Base-by-base conservation (phyloP, 1,140 invertebrate genomes). In the Trichonephila clavipes region DNA sequence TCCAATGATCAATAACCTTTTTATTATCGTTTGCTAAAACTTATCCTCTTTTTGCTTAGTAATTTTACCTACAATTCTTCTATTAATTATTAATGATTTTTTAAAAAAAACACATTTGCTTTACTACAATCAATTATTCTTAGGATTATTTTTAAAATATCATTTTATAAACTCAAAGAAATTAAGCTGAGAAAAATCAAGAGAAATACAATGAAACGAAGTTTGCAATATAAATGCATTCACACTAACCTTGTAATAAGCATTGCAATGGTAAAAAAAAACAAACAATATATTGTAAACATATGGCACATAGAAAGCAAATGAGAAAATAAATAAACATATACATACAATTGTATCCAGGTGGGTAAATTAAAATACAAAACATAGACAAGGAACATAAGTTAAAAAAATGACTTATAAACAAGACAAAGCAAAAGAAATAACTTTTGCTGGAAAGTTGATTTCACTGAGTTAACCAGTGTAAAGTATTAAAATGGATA, bases 291-390 rank as follows among this genome's bases (percentile, higher is more conserved):
- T 19, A 77, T 34, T 40, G 18, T 34, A 77, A 24, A 77, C 72
- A 77, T 77, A 77, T 77, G 72, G 72, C 72, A 77, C 72, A 77
- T 28, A 34, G 34, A 69, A 34, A 77, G 28, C 72, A 77, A 34
- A 64, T 14, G 18, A 19, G 62, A 34, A 40, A 77, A 77, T 77
- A 77, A 77, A 77, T 77, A 34, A 77, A 18, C 18, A 34, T 40
- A 40, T 40, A 40, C 34, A 40, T 2, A 40, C 34, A 40, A 40
- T 40, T 40, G 34, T 40, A 40, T 34, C 34, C 28, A 77, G 72
- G 28, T 40, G 72, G 72, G 72, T 77, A 77, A 77, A 77, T 34
- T 24, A 77, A 77, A 34, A 34, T 34, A 77, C 10, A 10, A 51
- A 51, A 51, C 51, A 51, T 40, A 40, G 2, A 40, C 34, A 51